These are phyloP conservation scores for Arion vulgaris DNA, from an alignment of 1,140 invertebrate genomes.

Conservation along the genomic window DNA sequence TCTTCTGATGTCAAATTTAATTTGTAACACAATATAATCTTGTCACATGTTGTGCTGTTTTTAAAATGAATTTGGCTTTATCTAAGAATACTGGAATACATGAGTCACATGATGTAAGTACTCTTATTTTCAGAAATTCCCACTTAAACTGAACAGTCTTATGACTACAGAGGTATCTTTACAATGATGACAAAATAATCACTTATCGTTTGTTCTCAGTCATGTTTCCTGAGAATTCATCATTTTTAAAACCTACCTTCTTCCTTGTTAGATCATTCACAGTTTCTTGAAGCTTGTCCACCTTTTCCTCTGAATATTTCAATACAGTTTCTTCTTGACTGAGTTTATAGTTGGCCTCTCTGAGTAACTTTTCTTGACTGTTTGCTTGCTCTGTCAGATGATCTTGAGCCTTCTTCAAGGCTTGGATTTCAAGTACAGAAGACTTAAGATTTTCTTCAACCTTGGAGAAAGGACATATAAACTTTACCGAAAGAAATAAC, in stretches of 20 bases:
- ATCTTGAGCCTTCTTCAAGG: conserved; percentile 49
- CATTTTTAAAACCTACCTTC: conserved; percentile 54
- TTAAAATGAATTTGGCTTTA: too few relatives aligned
- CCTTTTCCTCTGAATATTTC: conserved; percentile 53
- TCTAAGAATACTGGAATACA: too few relatives aligned
- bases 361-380: conserved; percentile 49
- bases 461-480: conserved; percentile 42
- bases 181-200: too few relatives aligned
- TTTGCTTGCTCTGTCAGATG: conserved; percentile 45
- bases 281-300: conserved; percentile 44
- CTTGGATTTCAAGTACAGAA: conserved; percentile 51
- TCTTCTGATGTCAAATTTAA: too few relatives aligned
- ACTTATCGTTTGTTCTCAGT: too few relatives aligned
- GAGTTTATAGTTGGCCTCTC: conserved; percentile 46
- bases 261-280: conserved; percentile 52
- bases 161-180: too few relatives aligned
- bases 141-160: too few relatives aligned
- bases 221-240: too few relatives aligned
- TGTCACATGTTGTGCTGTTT: too few relatives aligned
- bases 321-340: conserved; percentile 49
- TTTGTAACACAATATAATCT: too few relatives aligned
- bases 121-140: too few relatives aligned
- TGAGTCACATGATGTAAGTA: too few relatives aligned
- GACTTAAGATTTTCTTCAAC: conserved; percentile 53
- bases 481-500: conserved; percentile 21